Conservation (phyloP, 1,140 invertebrate species). For the Drosophila athabasca region DNA sequence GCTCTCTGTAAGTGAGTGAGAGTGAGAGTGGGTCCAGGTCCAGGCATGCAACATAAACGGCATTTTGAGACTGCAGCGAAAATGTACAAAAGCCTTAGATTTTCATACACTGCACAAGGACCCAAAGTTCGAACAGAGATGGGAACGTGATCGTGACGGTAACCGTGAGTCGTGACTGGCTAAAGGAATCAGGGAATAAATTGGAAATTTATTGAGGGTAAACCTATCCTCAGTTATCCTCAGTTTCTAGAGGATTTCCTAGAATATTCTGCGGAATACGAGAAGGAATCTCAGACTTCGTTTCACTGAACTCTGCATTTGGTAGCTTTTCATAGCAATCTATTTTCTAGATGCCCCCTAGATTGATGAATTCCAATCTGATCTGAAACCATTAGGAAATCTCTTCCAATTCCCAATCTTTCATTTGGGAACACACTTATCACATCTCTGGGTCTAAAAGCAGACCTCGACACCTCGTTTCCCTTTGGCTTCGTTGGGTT, state of each 20-base stretch:
- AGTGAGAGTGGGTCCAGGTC: conserved; percentile 41
- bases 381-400: too few relatives aligned
- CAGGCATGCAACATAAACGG: conserved; percentile 60
- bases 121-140: conserved; percentile 41
- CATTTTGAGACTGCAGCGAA: conserved; percentile 69
- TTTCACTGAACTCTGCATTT: too few relatives aligned
- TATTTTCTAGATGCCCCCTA: neutral
- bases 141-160: conserved; percentile 11
- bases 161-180: conserved; percentile 42
- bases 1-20: conserved; percentile 35
- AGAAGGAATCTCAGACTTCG: too few relatives aligned
- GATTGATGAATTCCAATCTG: too few relatives aligned
- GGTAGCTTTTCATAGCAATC: conserved; percentile 1
- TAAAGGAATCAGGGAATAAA: too few relatives aligned
- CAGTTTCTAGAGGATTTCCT: too few relatives aligned
- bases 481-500: conserved; percentile 10
- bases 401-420: too few relatives aligned
- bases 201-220: too few relatives aligned
- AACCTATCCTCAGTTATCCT: too few relatives aligned
- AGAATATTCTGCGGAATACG: too few relatives aligned
- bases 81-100: conserved; percentile 65
- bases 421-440: conserved; percentile 31
- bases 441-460: conserved; percentile 34
- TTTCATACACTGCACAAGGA: conserved; percentile 65
- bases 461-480: conserved; percentile 3